Percentiles rank a stretch among this genome's conserved stretches.
phyloP scores from a whole-genome alignment of 2,888 invertebrate genomes.

The Halictus quadricinctus region DNA sequence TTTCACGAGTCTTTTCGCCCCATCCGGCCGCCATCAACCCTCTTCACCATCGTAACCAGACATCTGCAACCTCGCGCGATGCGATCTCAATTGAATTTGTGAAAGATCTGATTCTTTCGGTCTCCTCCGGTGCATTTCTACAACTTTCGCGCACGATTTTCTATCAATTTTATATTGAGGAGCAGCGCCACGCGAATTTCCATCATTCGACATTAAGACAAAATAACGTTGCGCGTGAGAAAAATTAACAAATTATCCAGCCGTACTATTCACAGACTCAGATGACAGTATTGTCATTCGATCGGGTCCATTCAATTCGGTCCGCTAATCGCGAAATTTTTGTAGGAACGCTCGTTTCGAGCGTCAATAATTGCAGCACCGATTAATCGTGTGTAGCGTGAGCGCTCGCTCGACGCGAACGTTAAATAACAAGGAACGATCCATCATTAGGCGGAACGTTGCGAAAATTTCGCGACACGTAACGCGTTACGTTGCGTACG shows the following conservation, averaged over 20 bases:
- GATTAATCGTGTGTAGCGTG: not conserved
- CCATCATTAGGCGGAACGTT: not conserved
- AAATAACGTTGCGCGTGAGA: not conserved
- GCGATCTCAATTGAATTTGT: slow-evolving; percentile 3
- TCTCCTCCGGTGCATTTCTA: not conserved
- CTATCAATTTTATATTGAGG: not conserved
- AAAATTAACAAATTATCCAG: not conserved
- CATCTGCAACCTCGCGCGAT: not conserved
- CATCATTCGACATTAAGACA: not conserved
- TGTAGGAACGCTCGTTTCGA: not conserved
- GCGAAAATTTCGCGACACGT: not conserved
- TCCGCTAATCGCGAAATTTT: not conserved
- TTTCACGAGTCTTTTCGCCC: slow-evolving; percentile 61
- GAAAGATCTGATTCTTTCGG: not conserved
- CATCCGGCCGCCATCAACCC: slow-evolving; percentile 32
- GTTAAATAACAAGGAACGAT: not conserved
- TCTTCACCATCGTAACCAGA: not conserved
- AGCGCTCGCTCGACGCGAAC: not conserved
- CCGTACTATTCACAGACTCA: not conserved
- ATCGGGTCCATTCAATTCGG: not conserved
- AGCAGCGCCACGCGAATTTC: not conserved
- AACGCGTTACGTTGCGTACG: not conserved
- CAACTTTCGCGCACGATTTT: not conserved
- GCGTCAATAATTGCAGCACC: not conserved
- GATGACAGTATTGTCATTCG: not conserved